Evolutionary conservation across 2,888 invertebrate species (phyloP).

Genomic region (Volucella inanis): DNA sequence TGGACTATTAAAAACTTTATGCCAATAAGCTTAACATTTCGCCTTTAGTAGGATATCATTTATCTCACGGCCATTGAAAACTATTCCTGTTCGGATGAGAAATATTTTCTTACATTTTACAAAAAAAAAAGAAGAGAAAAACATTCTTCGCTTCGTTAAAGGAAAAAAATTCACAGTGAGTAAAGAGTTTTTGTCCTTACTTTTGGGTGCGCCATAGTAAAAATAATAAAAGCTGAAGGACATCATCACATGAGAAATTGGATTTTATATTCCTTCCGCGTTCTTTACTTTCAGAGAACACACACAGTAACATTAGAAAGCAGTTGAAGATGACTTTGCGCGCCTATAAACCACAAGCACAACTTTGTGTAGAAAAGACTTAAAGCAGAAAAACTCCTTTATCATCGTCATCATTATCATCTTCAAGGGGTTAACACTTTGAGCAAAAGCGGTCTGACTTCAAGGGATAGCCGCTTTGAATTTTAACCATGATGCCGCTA

Average conservation of each 20-base stretch:
- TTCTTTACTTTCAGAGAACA: conserved; percentile 28
- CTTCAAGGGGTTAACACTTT: conserved; percentile 30
- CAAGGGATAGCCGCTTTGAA: conserved; percentile 19
- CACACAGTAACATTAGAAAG: conserved; percentile 16
- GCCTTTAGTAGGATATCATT: conserved; percentile 5
- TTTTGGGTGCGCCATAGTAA: background rate
- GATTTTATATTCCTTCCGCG: conserved; percentile 37
- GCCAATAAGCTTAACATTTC: background rate
- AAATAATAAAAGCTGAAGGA: conserved; percentile 23
- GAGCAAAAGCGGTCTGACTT: conserved; percentile 16
- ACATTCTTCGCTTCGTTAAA: conserved; percentile 15
- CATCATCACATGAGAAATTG: conserved; percentile 29
- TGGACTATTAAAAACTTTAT: conserved; percentile 3
- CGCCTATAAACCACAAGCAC: conserved; percentile 15
- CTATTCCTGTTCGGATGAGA: conserved; percentile 13
- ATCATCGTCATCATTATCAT: conserved; percentile 21
- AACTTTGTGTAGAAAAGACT: conserved; percentile 5
- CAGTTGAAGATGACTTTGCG: conserved; percentile 10
- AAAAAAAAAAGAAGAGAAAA: background rate
- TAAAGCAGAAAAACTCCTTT: conserved; percentile 25
- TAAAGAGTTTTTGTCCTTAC: background rate
- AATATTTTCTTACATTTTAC: conserved; percentile 18
- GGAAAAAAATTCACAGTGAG: conserved; percentile 1
- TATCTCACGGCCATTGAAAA: conserved; percentile 30
- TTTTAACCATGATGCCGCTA: conserved; percentile 37